Base-by-base conservation (phyloP, 2,888 invertebrate species). In the Pollenia angustigena region DNA sequence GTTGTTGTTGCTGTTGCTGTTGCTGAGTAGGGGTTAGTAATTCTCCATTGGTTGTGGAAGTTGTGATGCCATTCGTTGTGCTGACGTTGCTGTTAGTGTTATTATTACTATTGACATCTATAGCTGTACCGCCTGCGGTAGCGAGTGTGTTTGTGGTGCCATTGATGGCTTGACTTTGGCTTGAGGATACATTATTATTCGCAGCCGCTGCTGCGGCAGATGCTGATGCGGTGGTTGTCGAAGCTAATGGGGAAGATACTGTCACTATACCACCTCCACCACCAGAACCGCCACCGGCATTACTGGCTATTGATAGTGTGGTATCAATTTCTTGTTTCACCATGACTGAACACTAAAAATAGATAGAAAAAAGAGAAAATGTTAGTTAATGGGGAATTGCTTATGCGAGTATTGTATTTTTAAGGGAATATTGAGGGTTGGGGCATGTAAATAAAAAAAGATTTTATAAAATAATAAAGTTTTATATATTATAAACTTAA, bases 241-340 rank as follows among this genome's bases (percentile, higher is more conserved):
- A 85, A 62, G 88, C 78, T 68, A 88, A 86, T 81, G 89, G 87
- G 12, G 88, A 84, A 50, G 88, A 85, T 72, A 78, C 62, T 56
- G 68, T 64, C 56, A 78, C 69, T 54, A 76, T 68, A 62, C 84
- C 87, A 50, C 89, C 89, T 42, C 83, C 85, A 46, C 88, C 89
- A 90, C 91, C 89, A 92, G 94, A 87, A 90, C 93, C 89, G 92
- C 93, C 87, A 91, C 93, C 87, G 92, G 93, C 91, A 91, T 93
- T 91, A 92, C 92, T 88, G 83, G 88, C 88, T 83, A 88, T 89
- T 82, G 87, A 85, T 58, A 88, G 89, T 78, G 89, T 89, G 81
- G 93, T 92, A 89, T 95, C 95, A 87, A 94, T 93, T 90, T 95
- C 95, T 89, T 94, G 95, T 94, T 95, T 92, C 88, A 92, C 90